A percentile compares a stretch with the other conserved stretches of the same genome.
Conservation (phyloP, 2,797 vertebrate species). For the Sciurus vulgaris region DNA sequence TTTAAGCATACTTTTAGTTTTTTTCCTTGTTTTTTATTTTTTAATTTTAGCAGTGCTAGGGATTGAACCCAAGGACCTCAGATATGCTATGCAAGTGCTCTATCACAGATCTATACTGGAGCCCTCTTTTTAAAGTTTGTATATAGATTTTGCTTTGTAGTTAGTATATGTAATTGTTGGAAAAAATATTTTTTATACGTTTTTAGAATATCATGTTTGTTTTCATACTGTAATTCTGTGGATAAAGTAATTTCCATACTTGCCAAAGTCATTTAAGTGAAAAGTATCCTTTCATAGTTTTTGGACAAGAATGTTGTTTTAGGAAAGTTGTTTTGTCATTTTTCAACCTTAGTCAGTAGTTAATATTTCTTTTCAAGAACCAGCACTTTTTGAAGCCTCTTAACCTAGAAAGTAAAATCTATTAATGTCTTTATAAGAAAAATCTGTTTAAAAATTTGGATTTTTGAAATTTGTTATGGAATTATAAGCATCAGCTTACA, state of each 20-base stretch:
- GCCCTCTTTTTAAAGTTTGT: neutral
- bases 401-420: too few relatives aligned
- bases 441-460: too few relatives aligned
- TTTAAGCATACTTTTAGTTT: neutral
- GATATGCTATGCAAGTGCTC: accelerated
- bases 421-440: too few relatives aligned
- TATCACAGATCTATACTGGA: neutral
- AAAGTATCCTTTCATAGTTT: constrained; percentile 18
- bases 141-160: constrained; percentile 31
- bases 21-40: neutral
- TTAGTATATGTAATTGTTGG: constrained; percentile 28
- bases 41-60: neutral
- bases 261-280: neutral
- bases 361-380: too few relatives aligned
- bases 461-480: constrained; percentile 30
- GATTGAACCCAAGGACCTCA: neutral
- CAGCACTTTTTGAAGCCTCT: too few relatives aligned
- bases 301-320: constrained; percentile 51
- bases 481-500: constrained; percentile 44
- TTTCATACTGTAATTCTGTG: constrained; percentile 47
- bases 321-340: neutral
- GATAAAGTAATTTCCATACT: neutral
- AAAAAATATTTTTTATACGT: constrained; percentile 27
- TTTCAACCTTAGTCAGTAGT: too few relatives aligned
- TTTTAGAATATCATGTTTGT: constrained; percentile 5